Evolutionary conservation across 1,140 invertebrate species (phyloP).

Genomic region (Ooceraea biroi): DNA sequence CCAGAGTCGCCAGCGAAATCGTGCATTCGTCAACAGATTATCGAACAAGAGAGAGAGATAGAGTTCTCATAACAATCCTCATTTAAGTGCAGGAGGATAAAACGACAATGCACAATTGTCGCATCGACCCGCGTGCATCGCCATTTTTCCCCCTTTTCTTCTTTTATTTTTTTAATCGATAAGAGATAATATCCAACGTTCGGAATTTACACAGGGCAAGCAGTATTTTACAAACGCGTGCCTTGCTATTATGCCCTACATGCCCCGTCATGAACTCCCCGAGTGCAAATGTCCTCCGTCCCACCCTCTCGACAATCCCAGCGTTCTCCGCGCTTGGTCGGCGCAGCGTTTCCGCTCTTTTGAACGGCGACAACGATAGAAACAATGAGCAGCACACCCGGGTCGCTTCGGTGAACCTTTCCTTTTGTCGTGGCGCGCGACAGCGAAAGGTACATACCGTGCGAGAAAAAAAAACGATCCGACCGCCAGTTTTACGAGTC

Average conservation of each 20-base stretch:
- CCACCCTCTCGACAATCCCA: constrained; percentile 3
- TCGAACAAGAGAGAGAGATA: not conserved
- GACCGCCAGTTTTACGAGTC: constrained; percentile 13
- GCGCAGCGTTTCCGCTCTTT: constrained; percentile 56
- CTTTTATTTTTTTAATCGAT: not conserved
- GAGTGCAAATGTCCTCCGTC: constrained; percentile 63
- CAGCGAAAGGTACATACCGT: constrained; percentile 9
- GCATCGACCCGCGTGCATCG: not conserved
- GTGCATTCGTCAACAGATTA: not conserved
- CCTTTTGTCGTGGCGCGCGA: constrained; percentile 54
- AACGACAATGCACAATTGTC: constrained; percentile 5
- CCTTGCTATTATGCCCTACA: constrained; percentile 43
- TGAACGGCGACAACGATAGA: constrained; percentile 62
- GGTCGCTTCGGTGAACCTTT: constrained; percentile 43
- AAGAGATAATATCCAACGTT: constrained; percentile 41
- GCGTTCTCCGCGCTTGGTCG: not conserved
- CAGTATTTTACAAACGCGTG: constrained; percentile 30
- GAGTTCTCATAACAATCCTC: constrained; percentile 21
- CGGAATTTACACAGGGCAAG: constrained; percentile 59
- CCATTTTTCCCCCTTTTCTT: not conserved
- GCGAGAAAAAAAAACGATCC: not conserved
- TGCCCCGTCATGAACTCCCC: constrained; percentile 64
- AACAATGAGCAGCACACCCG: constrained; percentile 61
- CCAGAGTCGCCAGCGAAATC: constrained; percentile 45
- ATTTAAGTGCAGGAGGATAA: constrained; percentile 1